Evolutionary conservation across 2,888 invertebrate genomes (phyloP), one percentile per base, ranked within the genome.

Genomic region (Cerastoderma edule): DNA sequence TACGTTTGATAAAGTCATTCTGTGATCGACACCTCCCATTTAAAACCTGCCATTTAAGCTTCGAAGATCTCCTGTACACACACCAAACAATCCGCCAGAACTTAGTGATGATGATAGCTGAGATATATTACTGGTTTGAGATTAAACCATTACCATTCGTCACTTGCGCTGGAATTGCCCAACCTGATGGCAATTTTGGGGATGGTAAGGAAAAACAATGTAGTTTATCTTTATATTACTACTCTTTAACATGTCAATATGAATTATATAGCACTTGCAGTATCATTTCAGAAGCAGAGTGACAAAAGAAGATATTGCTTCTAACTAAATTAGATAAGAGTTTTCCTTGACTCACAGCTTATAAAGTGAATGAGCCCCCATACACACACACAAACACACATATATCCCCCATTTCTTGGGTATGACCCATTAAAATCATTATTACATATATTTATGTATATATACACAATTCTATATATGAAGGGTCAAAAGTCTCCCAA

Each of bases 31-130:
- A 96, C 93, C 95, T 98, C 93, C 97, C 98, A 89, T 95, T 96
- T 92, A 95, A 96, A 90, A 96, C 97, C 92, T 98, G 97, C 94
- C 97, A 98, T 93, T 96, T 98, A 95, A 95, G 96, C 93, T 96
- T 97, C n/a, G 98, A 98, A 93, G 98, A 99, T 93, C 95, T 98
- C 85, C 96, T 98, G 48, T 98, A 97, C 92, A 96, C 97, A 95
- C 95, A 97, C 93, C 97, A 97, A 96, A 96, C 97, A 90, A 96
- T 97, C 83, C 96, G 96, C 76, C 96, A 96, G 92, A 98, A 98
- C 94, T 94, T 98, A 92, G 95, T 97, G 88, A 97, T 97, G 73
- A 96, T 98, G 94, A 94, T 98, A 87, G 97, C 98, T 75, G 98
- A 99, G 93, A 95, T 99, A 89, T 98, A 98, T 94, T 97, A 97